A percentile compares a stretch with the other conserved stretches of the same genome.
Conservation (phyloP, 1,140 invertebrate species). For the Drosophila guanche region DNA sequence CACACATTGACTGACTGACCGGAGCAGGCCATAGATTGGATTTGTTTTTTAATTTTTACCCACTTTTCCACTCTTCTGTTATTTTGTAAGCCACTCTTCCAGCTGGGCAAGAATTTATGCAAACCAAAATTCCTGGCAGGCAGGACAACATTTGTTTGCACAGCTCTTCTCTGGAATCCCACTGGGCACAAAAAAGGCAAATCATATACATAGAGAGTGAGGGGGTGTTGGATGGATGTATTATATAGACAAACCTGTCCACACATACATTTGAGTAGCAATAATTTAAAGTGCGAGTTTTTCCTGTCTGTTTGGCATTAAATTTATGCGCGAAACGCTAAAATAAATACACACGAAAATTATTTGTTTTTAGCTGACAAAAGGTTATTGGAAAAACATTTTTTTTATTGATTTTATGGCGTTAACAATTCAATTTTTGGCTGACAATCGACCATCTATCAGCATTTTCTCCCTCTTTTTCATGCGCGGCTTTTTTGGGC, state of each 20-base stretch:
- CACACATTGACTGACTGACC: conserved; percentile 33
- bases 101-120: conserved; percentile 17
- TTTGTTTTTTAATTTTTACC: conserved; percentile 26
- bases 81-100: conserved; percentile 19
- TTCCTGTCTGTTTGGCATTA: conserved; percentile 29
- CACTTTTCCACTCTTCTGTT: conserved; percentile 2
- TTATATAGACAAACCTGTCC: conserved; percentile 18
- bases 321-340: conserved; percentile 51
- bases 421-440: conserved; percentile 56
- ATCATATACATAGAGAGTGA: conserved; percentile 5
- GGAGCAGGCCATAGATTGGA: conserved; percentile 36
- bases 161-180: conserved; percentile 35
- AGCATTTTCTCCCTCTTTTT: not conserved
- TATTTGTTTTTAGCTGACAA: conserved; percentile 47
- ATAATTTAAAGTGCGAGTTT: conserved; percentile 39
- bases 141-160: conserved; percentile 51
- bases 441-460: conserved; percentile 8
- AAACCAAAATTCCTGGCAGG: conserved; percentile 31
- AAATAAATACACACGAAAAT: conserved; percentile 52
- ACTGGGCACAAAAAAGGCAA: conserved; percentile 16
- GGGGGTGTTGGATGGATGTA: not conserved
- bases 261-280: conserved; percentile 8
- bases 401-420: conserved; percentile 65
- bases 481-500: not conserved
- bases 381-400: conserved; percentile 59